Percentiles rank a stretch among this genome's conserved stretches.
Conservation (phyloP, 2,888 invertebrate species). For the Aphodius granarius region DNA sequence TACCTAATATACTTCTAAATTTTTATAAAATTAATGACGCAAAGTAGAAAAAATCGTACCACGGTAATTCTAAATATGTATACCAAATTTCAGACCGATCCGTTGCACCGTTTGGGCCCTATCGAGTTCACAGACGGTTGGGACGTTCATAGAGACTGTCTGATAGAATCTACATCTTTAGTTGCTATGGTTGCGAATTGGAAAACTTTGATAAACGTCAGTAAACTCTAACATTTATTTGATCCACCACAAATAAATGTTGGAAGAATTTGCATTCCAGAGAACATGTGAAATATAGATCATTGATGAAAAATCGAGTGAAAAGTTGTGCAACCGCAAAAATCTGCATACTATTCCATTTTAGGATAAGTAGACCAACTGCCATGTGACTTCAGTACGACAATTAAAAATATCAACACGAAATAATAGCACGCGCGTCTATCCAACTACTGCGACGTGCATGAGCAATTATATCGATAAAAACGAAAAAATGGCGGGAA, state of each 20-base stretch:
- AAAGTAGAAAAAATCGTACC: no score
- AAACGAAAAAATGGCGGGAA: not conserved
- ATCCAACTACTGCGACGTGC: not conserved
- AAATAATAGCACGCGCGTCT: not conserved
- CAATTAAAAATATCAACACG: not conserved
- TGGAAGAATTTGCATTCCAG: not conserved
- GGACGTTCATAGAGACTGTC: no score
- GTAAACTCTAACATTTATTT: not conserved
- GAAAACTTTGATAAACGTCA: no score
- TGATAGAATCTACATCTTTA: no score
- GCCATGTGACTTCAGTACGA: not conserved
- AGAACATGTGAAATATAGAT: not conserved
- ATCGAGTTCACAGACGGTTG: no score
- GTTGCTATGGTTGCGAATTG: no score
- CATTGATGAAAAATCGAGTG: not conserved
- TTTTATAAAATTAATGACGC: no score
- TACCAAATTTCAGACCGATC: no score
- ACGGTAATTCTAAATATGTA: no score
- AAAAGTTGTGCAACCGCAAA: not conserved
- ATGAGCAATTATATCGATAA: not conserved
- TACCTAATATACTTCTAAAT: no score
- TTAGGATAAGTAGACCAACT: not conserved
- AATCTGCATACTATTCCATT: not conserved
- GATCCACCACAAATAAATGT: not conserved
- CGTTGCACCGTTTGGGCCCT: no score